Evolutionary conservation across 2,888 invertebrate genomes (phyloP).

Genomic region (Plebejus melissa): DNA sequence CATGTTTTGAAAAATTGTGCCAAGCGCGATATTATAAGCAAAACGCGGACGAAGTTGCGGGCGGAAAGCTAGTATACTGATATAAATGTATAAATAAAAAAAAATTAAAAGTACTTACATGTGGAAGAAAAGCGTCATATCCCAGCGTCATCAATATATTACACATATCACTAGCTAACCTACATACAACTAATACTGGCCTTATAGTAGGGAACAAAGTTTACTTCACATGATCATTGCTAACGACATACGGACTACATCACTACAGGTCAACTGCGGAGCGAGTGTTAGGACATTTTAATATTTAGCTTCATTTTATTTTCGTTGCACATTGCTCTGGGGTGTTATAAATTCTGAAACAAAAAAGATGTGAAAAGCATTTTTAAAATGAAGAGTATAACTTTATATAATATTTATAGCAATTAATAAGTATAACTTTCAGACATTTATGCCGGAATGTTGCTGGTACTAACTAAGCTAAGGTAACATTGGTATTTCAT

Average conservation of each 20-base stretch:
- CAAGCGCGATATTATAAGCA: too few relatives aligned
- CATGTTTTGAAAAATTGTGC: too few relatives aligned
- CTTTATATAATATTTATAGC: too few relatives aligned
- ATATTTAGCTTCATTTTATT: background rate
- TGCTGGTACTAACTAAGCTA: too few relatives aligned
- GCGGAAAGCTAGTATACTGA: too few relatives aligned
- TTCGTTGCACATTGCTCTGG: background rate
- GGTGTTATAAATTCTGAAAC: background rate
- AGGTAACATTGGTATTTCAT: too few relatives aligned
- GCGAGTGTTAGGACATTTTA: background rate
- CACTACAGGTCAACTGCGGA: background rate
- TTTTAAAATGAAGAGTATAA: background rate
- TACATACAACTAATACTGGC: constrained; percentile 51
- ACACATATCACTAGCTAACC: constrained; percentile 32
- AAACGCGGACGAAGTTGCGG: too few relatives aligned
- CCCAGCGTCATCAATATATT: background rate
- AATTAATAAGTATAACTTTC: too few relatives aligned
- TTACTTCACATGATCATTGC: constrained; percentile 16
- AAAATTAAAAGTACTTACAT: constrained; percentile 37
- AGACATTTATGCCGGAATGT: too few relatives aligned
- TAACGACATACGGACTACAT: background rate
- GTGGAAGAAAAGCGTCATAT: constrained; percentile 28
- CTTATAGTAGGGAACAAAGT: constrained; percentile 36
- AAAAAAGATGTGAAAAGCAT: background rate
- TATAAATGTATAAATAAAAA: background rate